A percentile compares a stretch with the other conserved stretches of the same genome.
phyloP scores from a whole-genome alignment of 2,113 vertebrate genomes.

The Xyrauchen texanus region DNA sequence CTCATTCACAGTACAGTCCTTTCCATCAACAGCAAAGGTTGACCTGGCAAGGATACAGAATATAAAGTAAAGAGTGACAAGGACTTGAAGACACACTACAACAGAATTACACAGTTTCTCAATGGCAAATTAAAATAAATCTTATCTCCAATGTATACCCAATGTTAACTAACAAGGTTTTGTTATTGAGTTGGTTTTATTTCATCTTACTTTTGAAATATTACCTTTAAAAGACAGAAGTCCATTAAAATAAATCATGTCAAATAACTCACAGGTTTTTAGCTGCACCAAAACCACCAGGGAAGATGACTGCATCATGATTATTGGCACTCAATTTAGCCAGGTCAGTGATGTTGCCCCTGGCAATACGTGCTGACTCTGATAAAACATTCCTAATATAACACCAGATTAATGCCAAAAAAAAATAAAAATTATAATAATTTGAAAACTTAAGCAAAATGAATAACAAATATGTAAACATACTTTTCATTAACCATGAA shows the following conservation, averaged over 20 bases:
- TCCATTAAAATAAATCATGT: neutral
- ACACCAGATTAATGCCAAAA: neutral
- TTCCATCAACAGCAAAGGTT: constrained; percentile 84
- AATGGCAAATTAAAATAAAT: neutral
- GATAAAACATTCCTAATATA: constrained; percentile 61
- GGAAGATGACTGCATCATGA: constrained; percentile 68
- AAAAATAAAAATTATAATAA: neutral
- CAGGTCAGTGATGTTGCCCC: constrained; percentile 61
- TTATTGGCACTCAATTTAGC: constrained; percentile 52
- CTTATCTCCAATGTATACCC: too few relatives aligned
- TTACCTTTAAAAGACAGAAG: neutral
- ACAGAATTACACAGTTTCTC: neutral
- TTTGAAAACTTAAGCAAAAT: too few relatives aligned
- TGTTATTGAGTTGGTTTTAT: neutral
- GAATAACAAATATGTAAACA: too few relatives aligned
- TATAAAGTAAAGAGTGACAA: neutral
- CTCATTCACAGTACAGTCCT: constrained; percentile 77
- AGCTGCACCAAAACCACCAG: constrained; percentile 65
- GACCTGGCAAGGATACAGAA: constrained; percentile 67
- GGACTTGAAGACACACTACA: neutral
- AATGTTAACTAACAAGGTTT: neutral
- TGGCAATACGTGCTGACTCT: constrained; percentile 66
- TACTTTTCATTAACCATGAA: too few relatives aligned
- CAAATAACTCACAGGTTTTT: constrained; percentile 64
- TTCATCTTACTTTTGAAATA: too few relatives aligned